Base-by-base conservation (phyloP, 2,113 vertebrate genomes). In the Haemorhous mexicanus region DNA sequence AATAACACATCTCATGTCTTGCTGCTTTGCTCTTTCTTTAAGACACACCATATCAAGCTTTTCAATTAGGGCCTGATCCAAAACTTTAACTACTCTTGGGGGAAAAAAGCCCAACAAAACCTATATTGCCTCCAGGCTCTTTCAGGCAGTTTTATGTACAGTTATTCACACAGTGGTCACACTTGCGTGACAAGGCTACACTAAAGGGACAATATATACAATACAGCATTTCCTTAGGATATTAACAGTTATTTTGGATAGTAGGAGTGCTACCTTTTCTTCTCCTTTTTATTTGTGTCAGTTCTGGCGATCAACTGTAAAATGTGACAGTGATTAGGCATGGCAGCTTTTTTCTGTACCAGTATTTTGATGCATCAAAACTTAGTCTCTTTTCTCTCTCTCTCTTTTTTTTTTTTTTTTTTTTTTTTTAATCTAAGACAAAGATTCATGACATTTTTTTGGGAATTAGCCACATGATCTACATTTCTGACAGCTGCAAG, bases 251-350 rank as follows among this genome's bases (percentile, higher is more conserved):
- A 33, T 89, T 95, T 95, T 68, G 49, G 91, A 46, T 33, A 79
- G 47, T 9, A 43, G 44, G 44, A 56, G 89, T 79, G 37, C 37
- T 90, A 93, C 69, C 56, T 96, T 93, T 94, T 92, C 69, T 93
- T 94, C 24, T 95, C 37, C 47, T 92, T 91, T 93, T 94, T 86
- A 68, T 94, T 93, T 7, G 3, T 78, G 83, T 75, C 90, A 89
- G 28, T 93, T 89, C 86, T 89, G 80, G 85, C 23, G 0, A 93
- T 87, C 88, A 95, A 0, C 88, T 95, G 92, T 87, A 81, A 95
- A 95, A 97, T 76, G 35, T 96, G 94, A 96, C 41, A 47, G 49
- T 95, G 26, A 94, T 96, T 82, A 90, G 37, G 90, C 5, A 19
- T 28, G 93, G 49, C 95, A 96, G 73, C n/a, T 89, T 84, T 94